Percentiles rank a stretch among this genome's conserved stretches.
Evolutionary conservation across 92 coral and sea anemone genomes (phyloP).

Genomic region (Montipora capitata): DNA sequence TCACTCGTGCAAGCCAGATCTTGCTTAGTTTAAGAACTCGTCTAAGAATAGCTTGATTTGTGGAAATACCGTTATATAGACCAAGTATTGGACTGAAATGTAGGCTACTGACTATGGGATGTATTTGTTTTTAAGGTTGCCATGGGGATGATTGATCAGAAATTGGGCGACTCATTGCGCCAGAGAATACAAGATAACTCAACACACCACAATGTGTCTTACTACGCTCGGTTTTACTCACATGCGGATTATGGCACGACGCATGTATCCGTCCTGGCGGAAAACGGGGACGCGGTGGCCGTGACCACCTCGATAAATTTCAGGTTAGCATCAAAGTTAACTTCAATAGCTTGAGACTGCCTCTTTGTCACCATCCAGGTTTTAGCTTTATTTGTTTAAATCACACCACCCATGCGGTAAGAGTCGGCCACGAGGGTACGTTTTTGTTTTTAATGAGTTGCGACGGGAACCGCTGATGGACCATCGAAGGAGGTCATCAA

Average conservation of each 20-base stretch:
- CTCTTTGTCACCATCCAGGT: neutral
- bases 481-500: no score
- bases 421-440: no score
- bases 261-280: slow-evolving; percentile 82
- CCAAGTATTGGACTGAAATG: no score
- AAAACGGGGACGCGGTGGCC: slow-evolving; percentile 90
- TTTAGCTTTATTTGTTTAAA: no score
- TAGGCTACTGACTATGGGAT: no score
- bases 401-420: neutral
- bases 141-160: slow-evolving; percentile 52
- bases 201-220: slow-evolving; percentile 64
- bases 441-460: no score
- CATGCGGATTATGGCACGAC: slow-evolving; percentile 85
- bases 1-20: no score
- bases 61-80: no score
- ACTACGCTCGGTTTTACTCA: slow-evolving; percentile 75
- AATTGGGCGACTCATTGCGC: slow-evolving; percentile 72
- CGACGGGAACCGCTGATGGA: no score
- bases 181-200: slow-evolving; percentile 75
- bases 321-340: slow-evolving; percentile 55
- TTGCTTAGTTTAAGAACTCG: no score
- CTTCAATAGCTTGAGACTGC: no score
- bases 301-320: slow-evolving; percentile 80
- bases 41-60: no score
- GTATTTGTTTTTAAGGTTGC: neutral